Evolutionary conservation across 2,888 invertebrate species (phyloP), one percentile per base, ranked within the genome.

Genomic region (Lypha dubia): DNA sequence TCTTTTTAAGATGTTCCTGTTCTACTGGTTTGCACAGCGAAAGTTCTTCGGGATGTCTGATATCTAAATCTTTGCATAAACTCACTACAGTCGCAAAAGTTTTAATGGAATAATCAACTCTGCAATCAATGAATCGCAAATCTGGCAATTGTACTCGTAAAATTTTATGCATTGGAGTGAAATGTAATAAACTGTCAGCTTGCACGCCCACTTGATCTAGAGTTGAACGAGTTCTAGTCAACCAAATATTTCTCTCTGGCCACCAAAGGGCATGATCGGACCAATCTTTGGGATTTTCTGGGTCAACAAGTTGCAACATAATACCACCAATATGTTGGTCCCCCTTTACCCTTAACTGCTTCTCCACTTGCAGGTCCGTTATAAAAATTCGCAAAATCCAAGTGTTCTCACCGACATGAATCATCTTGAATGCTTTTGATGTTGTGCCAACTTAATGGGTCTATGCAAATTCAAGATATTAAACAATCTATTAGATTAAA

Each of bases 181-280:
- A 99, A 92, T 98, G 95, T 0, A 99, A 94, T 35, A 96, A 93
- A 0, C 97, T 97, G 91, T 99, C 98, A 0, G 99, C 98, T 89
- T 98, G 98, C 0, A 99, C 98, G 0, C 98, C 97, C 90, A 97
- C 98, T 93, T 99, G 99, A 93, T 99, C 99, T 87, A 99, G 93
- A 0, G 99, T 99, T 88, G 97, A 97, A 85, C 98, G 95, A 3
- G 99, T 98, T 87, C 98, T 94, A 22, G 96, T 95, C 70, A 99
- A 94, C 99, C 99, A 99, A 90, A 95, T 94, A 93, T 99, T 98
- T 90, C 96, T 95, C 22, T 95, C 96, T 0, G 99, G 99, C 99
- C 99, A 99, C 98, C 99, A 99, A 1, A 99, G 94, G 0, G 98
- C 98, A 93, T 99, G 99, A 92, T 99, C 99, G 53, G 99, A 99